phyloP scores from a whole-genome alignment of 2,888 invertebrate genomes.

The Amphipoea oculea region DNA sequence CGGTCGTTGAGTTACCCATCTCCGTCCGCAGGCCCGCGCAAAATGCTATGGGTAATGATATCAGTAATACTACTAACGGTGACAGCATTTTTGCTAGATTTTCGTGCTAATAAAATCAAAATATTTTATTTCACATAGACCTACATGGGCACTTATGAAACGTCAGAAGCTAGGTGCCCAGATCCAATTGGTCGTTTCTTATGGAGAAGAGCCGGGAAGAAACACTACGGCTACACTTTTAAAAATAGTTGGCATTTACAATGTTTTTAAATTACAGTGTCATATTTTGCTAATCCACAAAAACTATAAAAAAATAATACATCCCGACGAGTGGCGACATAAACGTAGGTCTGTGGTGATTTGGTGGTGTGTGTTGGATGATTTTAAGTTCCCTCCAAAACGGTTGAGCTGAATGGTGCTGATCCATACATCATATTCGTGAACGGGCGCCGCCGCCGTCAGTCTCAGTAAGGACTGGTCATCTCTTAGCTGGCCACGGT shows the following conservation, averaged over 20 bases:
- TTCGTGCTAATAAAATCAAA: conserved; percentile 1
- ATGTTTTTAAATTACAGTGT: too few relatives aligned
- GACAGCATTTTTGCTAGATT: background rate
- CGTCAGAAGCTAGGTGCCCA: too few relatives aligned
- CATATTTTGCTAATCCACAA: background rate
- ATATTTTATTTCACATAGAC: background rate
- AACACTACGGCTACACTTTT: too few relatives aligned
- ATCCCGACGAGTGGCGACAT: background rate
- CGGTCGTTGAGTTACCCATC: too few relatives aligned
- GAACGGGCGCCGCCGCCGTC: background rate
- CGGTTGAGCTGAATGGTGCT: background rate
- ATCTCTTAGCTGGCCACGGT: background rate
- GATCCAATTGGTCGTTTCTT: too few relatives aligned
- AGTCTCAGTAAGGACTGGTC: background rate
- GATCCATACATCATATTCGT: background rate
- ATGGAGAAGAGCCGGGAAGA: too few relatives aligned
- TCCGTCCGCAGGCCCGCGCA: too few relatives aligned
- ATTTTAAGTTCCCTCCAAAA: background rate
- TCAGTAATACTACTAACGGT: conserved; percentile 14
- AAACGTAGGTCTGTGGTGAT: background rate
- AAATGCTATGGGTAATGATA: background rate
- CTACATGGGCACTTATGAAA: background rate
- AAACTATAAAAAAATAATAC: background rate
- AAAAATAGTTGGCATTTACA: too few relatives aligned
- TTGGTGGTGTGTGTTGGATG: background rate